Base-by-base conservation (phyloP, 2,797 vertebrate species). In the Protosalanx chinensis region DNA sequence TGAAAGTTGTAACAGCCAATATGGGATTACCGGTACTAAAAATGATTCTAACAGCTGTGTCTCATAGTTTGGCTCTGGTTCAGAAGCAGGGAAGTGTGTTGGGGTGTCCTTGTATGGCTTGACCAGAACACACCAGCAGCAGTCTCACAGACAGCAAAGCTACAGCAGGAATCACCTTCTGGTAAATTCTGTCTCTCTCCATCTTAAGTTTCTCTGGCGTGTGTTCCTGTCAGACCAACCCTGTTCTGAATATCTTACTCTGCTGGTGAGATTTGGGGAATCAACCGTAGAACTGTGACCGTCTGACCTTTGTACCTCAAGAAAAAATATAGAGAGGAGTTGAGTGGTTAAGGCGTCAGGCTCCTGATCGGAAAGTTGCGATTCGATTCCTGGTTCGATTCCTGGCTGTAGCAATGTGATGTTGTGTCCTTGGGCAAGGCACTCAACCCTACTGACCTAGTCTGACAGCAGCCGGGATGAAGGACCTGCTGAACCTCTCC, bases 21-120 rank as follows among this genome's bases (percentile, higher is more conserved):
- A n/a, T n/a, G n/a, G n/a, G n/a, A n/a, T n/a, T n/a, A n/a, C n/a
- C n/a, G n/a, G n/a, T n/a, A n/a, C n/a, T n/a, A n/a, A n/a, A n/a
- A n/a, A n/a, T n/a, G n/a, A n/a, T n/a, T n/a, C n/a, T n/a, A n/a
- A n/a, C n/a, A n/a, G n/a, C n/a, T n/a, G 85, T 77, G 8, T 68
- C 71, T 87, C 86, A 76, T 88, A 90, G 76, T 86, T 88, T 92
- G 91, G 90, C 89, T 59, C 35, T 13, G 3, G 65, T 78, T 85
- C 91, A 91, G 68, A 68, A 75, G 46, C 66, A 58, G 76, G 75
- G 35, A 67, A 18, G n/a, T 69, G 70, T 70, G 64, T 67, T 62
- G 72, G 70, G 72, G 74, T 66, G 81, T 80, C 86, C 87, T 87
- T 88, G 84, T 81, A 75, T 10, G 29, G 57, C 32, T 63, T 70